A percentile compares a stretch with the other conserved stretches of the same genome.
Conservation (phyloP, 2,113 vertebrate species). For the Elachura formosa region DNA sequence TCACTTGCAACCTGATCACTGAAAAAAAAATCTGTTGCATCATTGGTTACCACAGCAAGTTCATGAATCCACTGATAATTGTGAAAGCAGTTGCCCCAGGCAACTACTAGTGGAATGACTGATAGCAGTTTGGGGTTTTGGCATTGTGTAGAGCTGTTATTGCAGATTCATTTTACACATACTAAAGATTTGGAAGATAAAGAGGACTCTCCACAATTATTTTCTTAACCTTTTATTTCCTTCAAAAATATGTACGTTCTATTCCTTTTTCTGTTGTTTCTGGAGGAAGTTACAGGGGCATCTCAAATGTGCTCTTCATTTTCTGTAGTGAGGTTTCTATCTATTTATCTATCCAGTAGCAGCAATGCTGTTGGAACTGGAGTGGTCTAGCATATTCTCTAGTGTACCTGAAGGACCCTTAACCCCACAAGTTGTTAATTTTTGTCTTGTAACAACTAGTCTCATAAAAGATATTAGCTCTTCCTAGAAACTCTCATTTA, state of each 20-base stretch:
- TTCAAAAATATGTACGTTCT: background rate
- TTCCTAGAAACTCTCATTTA: background rate
- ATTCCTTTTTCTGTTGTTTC: background rate
- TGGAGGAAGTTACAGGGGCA: background rate
- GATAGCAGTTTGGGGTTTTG: conserved; percentile 1
- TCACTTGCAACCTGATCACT: background rate
- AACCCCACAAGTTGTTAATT: conserved; percentile 19
- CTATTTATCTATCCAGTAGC: background rate
- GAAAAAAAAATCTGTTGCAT: background rate
- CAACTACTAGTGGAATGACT: background rate
- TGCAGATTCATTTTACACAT: background rate
- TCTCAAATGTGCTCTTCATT: background rate
- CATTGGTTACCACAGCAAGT: background rate
- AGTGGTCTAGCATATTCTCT: conserved; percentile 14
- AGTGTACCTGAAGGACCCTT: background rate
- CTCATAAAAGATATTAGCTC: conserved; percentile 8
- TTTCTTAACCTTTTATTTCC: conserved; percentile 1
- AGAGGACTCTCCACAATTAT: background rate
- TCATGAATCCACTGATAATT: background rate
- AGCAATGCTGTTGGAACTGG: background rate
- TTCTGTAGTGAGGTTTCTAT: background rate
- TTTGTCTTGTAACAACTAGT: background rate
- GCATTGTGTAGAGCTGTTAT: background rate
- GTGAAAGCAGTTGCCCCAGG: conserved; percentile 27
- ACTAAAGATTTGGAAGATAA: background rate